Base-by-base conservation (phyloP, 2,888 invertebrate species). In the Brachypalpus laphriformis region DNA sequence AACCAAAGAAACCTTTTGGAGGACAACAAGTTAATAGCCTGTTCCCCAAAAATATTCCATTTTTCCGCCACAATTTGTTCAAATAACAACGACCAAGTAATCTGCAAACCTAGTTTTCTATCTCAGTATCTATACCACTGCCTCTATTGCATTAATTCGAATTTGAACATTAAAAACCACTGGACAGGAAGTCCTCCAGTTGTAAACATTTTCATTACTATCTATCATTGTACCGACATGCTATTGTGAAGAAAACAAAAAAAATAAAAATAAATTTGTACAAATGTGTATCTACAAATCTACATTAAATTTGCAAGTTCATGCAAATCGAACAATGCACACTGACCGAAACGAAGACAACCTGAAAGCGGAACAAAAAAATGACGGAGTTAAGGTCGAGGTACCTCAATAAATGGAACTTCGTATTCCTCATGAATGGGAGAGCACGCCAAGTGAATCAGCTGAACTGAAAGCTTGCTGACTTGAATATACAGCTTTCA, bases 231-330 rank as follows among this genome's bases (percentile, higher is more conserved):
- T n/a, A n/a, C n/a, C n/a, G n/a, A n/a, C n/a, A n/a, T n/a, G n/a
- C n/a, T n/a, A n/a, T 25, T 9, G 11, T n/a, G 2, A 37, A 37
- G 37, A 37, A 25, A n/a, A 2, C 14, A 51, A 51, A 25, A 20
- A 25, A 51, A 51, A 51, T 14, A 14, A 1, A 7, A 51, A 3
- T 11, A 20, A 6, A 11, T 22, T 11, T 5, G 11, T 25, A 49
- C 49, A 25, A n/a, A 11, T n/a, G n/a, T n/a, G n/a, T n/a, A n/a
- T n/a, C n/a, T n/a, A n/a, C n/a, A n/a, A n/a, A n/a, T n/a, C n/a
- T n/a, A n/a, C n/a, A 51, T 14, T 25, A 3, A 22, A 51, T 51
- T 51, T 51, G 14, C 49, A 51, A 51, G 20, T 51, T 51, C 49
- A 25, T 25, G 25, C 49, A 51, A 25, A n/a, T 25, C 25, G n/a